Conservation (phyloP, 2,888 invertebrate genomes). For the Lepidonotus clava region DNA sequence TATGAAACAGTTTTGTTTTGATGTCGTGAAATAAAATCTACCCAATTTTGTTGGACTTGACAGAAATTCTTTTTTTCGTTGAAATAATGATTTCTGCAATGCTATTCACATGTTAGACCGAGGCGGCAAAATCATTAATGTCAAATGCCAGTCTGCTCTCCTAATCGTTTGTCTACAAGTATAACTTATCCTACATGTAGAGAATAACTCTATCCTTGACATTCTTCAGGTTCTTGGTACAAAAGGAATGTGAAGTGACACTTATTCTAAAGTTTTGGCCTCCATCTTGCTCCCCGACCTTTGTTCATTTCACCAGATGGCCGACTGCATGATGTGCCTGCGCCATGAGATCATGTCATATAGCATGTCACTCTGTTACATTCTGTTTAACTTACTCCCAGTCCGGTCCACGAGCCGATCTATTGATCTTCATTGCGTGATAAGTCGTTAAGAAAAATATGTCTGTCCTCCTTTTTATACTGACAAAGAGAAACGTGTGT, state of each 20-base stretch:
- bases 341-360: too few species aligned
- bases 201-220: too few species aligned
- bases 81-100: too few species aligned
- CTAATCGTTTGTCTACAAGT: not conserved
- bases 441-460: too few species aligned
- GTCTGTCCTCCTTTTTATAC: too few species aligned
- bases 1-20: not conserved
- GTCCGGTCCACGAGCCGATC: too few species aligned
- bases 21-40: not conserved
- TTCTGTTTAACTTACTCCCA: too few species aligned
- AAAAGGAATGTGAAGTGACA: not conserved
- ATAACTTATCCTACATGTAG: not conserved
- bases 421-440: too few species aligned
- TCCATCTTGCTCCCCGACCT: not conserved
- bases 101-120: not conserved
- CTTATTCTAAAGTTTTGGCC: not conserved
- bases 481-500: too few species aligned
- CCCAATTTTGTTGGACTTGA: not conserved
- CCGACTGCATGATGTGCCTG: not conserved
- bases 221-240: too few species aligned
- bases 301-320: not conserved
- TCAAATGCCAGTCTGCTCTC: not conserved
- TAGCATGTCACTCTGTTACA: too few species aligned
- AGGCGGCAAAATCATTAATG: not conserved
- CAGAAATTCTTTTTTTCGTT: too few species aligned